Evolutionary conservation across 2,888 invertebrate genomes (phyloP), one percentile per base, ranked within the genome.

Genomic region (Tridacna gigas): DNA sequence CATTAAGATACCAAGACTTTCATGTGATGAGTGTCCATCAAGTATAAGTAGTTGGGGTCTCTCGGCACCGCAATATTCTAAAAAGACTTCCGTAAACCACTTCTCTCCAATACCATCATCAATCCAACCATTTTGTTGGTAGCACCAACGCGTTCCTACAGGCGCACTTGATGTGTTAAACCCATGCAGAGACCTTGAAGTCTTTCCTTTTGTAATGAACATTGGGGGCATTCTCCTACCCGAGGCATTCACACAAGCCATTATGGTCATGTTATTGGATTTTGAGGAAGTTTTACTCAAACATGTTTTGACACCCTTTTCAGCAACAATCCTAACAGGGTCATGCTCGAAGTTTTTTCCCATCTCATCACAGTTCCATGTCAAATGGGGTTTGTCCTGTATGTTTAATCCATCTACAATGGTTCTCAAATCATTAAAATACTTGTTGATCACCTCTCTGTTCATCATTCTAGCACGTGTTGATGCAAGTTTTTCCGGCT

Each of bases 171-270:
- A 26, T 0, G 81, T 56, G 20, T 56, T 56, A 56, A 56, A 56
- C 3, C 63, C 63, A 63, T 63, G 25, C 63, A 63, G 63, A 22
- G 1, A 22, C 25, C 63, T 20, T 18, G 63, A 13, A n/a, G 63
- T 63, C 25, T 63, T 63, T 22, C 63, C 4, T 63, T 90, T 90
- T 0, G 86, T 88, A 15, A 90, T 79, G 25, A 89, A 79, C 48
- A 90, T 74, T 26, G 80, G 86, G 22, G 83, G 56, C 80, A 86
- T 86, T 37, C 66, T 3, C 61, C 47, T 26, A 0, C 84, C 84
- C 18, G 51, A 0, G 26, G 79, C 81, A 45, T 66, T 79, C 7
- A 79, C 65, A 79, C 81, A 76, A n/a, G 80, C 75, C 80, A 84
- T 78, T 20, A 69, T 61, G 2, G 82, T 82, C 15, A 79, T 77